These are phyloP conservation scores for Plodia interpunctella DNA, from an alignment of 1,140 invertebrate genomes.

Conservation along the genomic window DNA sequence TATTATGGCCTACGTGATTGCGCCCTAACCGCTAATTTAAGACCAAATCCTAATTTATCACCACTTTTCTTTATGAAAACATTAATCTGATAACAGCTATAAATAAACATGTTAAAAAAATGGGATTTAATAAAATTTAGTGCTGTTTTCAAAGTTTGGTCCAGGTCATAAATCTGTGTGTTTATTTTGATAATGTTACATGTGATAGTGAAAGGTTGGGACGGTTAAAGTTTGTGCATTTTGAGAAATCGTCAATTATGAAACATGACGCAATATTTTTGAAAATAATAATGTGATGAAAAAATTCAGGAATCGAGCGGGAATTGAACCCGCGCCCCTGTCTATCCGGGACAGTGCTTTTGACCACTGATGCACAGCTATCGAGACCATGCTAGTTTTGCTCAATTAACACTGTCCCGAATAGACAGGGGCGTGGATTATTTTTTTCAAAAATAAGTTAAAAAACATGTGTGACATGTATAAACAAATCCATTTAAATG, in stretches of 20 bases:
- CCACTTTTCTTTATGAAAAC: slow-evolving; percentile 20
- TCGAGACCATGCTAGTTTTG: no score
- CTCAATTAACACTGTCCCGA: no score
- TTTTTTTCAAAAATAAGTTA: no score
- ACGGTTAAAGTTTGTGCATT: neutral
- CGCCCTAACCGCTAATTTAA: slow-evolving; percentile 52
- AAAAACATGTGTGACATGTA: no score
- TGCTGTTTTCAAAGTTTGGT: neutral
- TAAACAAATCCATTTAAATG: no score
- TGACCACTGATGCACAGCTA: no score
- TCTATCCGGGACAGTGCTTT: no score
- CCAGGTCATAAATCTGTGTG: neutral
- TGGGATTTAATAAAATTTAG: neutral
- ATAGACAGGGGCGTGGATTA: no score
- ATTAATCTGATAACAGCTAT: neutral
- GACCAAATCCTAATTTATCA: slow-evolving; percentile 29
- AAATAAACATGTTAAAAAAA: slow-evolving; percentile 13
- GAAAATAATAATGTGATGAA: no score
- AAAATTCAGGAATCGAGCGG: no score
- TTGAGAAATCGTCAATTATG: neutral
- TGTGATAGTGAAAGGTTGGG: neutral
- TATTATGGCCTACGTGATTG: slow-evolving; percentile 35
- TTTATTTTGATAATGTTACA: neutral
- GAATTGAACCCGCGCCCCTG: no score
- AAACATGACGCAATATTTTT: no score